Evolutionary conservation across 2,113 vertebrate genomes (phyloP), one percentile per base, ranked within the genome.

Genomic region (Aspidoscelis tigris): DNA sequence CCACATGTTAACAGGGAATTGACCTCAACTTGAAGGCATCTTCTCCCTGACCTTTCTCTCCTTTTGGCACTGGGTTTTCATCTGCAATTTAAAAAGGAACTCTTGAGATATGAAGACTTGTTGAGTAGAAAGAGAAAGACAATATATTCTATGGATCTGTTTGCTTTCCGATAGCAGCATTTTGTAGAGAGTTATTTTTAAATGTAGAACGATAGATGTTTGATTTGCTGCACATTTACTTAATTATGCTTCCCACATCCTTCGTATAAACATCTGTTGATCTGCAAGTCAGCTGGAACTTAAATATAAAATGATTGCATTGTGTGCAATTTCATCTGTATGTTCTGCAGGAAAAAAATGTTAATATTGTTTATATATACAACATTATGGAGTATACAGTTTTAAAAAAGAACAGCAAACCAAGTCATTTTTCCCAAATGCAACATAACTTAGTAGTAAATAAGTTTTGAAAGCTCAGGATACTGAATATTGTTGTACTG

Each of bases 21-120:
- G 58, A 61, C 14, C 58, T 61, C 14, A 61, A 61, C 14, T 4
- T 61, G 58, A 18, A 18, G 3, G 58, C 58, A 61, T 18, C 14
- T 61, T 61, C 14, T 4, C 14, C 18, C 4, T 61, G 12, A 61
- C 58, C 58, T 80, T 41, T 81, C 7, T 68, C 58, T 8, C 82
- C 8, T 89, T 86, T 86, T 77, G 76, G 22, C 71, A 84, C 66
- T 78, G 65, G 6, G 39, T 41, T 44, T 70, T 76, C 53, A 83
- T 92, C 89, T 87, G 86, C 80, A 50, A 61, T 81, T 69, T 81
- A 87, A 83, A 74, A 64, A 53, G 84, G 41, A 82, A 86, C 65
- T 80, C 71, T 33, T 68, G 76, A 80, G 9, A 80, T 73, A 84
- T 88, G 80, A 72, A 80, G 72, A 80, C 65, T 82, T 0, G 66